Conservation (phyloP, 2,797 vertebrate genomes). For the Sebastolobus altivelis region DNA sequence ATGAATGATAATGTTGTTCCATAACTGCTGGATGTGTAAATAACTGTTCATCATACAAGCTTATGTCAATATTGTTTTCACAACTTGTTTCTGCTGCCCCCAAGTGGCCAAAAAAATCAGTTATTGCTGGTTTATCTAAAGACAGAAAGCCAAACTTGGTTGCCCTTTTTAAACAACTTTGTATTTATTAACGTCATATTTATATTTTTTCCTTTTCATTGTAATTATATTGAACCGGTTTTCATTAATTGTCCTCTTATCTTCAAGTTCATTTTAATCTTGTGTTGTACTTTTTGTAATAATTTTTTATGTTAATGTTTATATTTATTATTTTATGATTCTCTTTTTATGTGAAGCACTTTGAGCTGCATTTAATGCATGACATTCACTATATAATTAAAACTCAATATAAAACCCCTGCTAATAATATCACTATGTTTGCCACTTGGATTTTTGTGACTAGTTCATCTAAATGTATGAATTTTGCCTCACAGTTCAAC, state of each 20-base stretch:
- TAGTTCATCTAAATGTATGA: not conserved
- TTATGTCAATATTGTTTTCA: not conserved
- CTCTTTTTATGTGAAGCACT: not conserved
- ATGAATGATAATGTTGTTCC: not conserved
- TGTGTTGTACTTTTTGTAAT: not conserved
- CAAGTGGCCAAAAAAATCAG: not conserved
- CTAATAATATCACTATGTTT: not conserved
- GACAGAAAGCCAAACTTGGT: not conserved
- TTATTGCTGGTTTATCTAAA: not conserved
- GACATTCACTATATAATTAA: not conserved
- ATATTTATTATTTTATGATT: not conserved
- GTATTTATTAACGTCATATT: not conserved
- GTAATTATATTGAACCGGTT: not conserved
- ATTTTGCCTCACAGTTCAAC: conserved; percentile 53
- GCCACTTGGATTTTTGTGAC: not conserved
- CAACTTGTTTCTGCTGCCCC: not conserved
- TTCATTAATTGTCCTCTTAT: not conserved
- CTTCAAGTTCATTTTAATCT: not conserved
- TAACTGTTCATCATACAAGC: not conserved
- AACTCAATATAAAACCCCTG: not conserved
- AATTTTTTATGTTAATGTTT: not conserved
- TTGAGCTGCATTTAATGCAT: not conserved
- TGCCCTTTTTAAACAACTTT: not conserved
- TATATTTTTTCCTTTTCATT: not conserved
- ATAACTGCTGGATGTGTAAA: not conserved